These are phyloP conservation scores for Syngnathus typhle DNA, from an alignment of 2,113 vertebrate genomes.

Conservation along the genomic window DNA sequence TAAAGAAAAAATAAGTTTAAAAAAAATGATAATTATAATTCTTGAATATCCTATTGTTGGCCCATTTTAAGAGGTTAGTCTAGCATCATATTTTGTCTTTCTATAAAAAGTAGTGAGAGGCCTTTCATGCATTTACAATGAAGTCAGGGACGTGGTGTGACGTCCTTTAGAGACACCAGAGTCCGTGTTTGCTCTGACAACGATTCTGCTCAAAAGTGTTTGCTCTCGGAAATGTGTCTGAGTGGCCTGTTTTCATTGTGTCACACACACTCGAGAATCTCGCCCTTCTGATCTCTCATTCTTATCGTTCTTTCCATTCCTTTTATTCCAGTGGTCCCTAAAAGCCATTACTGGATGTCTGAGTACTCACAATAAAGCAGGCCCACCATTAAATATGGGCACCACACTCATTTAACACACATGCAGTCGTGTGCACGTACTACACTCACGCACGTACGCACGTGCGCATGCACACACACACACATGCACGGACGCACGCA, in stretches of 20 bases:
- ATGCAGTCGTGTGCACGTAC: not conserved
- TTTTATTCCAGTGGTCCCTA: slow-evolving; percentile 41
- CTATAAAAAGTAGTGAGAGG: not conserved
- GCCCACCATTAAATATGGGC: slow-evolving; percentile 18
- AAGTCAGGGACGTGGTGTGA: slow-evolving; percentile 19
- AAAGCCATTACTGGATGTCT: slow-evolving; percentile 41
- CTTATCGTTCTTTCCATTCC: slow-evolving; percentile 26
- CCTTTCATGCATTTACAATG: slow-evolving; percentile 10
- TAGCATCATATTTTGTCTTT: slow-evolving; percentile 2
- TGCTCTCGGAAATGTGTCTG: slow-evolving; percentile 47
- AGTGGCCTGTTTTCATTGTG: slow-evolving; percentile 49
- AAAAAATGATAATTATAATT: not conserved
- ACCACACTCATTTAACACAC: not conserved
- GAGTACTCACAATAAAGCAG: slow-evolving; percentile 30
- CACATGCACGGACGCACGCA: not conserved
- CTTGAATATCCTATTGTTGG: not conserved
- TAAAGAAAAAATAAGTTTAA: not conserved
- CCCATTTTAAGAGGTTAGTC: not conserved
- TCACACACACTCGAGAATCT: slow-evolving; percentile 37
- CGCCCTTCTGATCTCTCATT: slow-evolving; percentile 2
- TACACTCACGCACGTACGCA: not conserved
- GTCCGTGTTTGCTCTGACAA: slow-evolving; percentile 39
- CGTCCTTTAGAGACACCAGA: slow-evolving; percentile 26
- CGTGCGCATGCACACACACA: not conserved
- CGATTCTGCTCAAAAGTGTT: slow-evolving; percentile 43